Base-by-base conservation (phyloP, 2,888 invertebrate species). In the Rotaria magnacalcarata region DNA sequence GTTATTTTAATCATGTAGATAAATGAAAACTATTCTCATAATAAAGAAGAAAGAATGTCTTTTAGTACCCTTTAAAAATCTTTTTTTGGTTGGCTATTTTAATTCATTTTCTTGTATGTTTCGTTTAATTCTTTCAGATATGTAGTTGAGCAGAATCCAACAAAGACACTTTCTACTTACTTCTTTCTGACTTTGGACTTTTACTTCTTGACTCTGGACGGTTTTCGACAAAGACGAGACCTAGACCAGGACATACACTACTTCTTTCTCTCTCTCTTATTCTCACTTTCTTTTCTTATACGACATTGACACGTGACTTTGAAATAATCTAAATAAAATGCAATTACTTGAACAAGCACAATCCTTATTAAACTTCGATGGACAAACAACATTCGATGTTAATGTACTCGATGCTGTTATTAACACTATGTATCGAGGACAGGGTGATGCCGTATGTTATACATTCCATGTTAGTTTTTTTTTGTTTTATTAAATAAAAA, bases 381-480 rank as follows among this genome's bases (percentile, higher is more conserved):
- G 19, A 34, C 84, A 86, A 67, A 54, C 74, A 85, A 86, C 85
- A 60, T 58, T 86, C 34, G 86, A 86, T 43, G 85, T 86, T 43
- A 85, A 56, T 85, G 27, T 86, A 27, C 85, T 86, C n/a, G 86
- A 86, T 85, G 85, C 85, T 34, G 85, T 86, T 21, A 54, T 86
- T 43, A 86, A 85, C 43, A 24, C 85, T 14, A 85, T 86, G 86
- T 85, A 86, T 60, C 85, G 52, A 47, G 86, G 67, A 75, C 85
- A 74, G 16, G 85, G 86, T 16, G 56, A 86, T 47, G 58, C 56
- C 19, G 86, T 86, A 85, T n/a, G 74, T 50, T 84, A 60, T 19
- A 41, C 43, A 10, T 43, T 34, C 7, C 19, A 75, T 34, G 27
- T 41, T 34, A 34, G 34, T 24, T 47, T 60, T n/a, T 8, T 34